phyloP scores from a whole-genome alignment of 2,888 invertebrate species.

The Deilephila elpenor region DNA sequence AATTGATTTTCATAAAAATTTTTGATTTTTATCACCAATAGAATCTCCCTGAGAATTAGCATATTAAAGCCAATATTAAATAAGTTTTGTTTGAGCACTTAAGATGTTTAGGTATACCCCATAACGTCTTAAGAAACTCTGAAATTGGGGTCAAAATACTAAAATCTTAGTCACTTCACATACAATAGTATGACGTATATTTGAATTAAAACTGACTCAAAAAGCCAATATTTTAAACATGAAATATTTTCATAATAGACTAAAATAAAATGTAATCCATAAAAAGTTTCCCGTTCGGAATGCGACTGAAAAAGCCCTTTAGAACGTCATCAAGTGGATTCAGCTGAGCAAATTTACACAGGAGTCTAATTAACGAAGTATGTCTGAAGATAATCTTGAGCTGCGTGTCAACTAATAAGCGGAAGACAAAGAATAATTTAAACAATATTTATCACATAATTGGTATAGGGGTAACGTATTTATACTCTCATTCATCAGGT shows the following conservation, averaged over 20 bases:
- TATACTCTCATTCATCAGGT: no score
- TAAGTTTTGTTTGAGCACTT: no score
- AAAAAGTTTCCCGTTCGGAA: conserved; percentile 18
- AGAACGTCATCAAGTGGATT: conserved; percentile 42
- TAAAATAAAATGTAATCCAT: conserved; percentile 25
- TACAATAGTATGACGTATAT: background rate
- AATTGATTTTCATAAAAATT: no score
- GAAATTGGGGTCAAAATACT: background rate
- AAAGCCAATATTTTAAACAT: background rate
- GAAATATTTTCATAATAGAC: background rate
- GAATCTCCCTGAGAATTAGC: no score
- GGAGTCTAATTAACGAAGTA: conserved; percentile 48
- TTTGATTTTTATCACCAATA: no score
- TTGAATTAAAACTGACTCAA: background rate
- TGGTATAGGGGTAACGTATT: background rate
- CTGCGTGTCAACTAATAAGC: background rate
- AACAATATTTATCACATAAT: background rate
- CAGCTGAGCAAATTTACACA: conserved; percentile 49
- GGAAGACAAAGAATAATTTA: background rate
- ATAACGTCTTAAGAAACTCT: background rate
- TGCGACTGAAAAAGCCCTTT: conserved; percentile 20
- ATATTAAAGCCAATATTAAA: no score
- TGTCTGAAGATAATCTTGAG: conserved; percentile 25
- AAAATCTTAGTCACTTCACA: background rate
- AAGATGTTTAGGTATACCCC: no score